These are phyloP conservation scores for Nemoura dubitans DNA, from an alignment of 2,888 invertebrate species.

Conservation along the genomic window DNA sequence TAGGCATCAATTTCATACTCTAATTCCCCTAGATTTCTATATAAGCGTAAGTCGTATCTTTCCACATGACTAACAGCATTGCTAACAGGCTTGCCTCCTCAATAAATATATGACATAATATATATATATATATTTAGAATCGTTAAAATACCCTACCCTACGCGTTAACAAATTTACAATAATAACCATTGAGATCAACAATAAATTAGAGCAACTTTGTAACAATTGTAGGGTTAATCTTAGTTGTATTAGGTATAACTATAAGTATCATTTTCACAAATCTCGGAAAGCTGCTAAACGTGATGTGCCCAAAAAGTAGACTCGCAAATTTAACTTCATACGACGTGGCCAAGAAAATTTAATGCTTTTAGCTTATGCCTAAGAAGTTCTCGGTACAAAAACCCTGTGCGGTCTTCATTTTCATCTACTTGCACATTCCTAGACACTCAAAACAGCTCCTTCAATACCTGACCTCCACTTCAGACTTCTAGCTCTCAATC, in stretches of 20 bases:
- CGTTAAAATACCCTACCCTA: background rate
- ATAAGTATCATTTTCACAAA: background rate
- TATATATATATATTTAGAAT: background rate
- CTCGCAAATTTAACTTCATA: background rate
- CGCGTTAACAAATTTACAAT: slow-evolving; percentile 3
- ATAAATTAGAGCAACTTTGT: slow-evolving; percentile 17
- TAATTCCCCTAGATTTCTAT: background rate
- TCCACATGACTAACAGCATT: background rate
- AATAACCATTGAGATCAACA: slow-evolving; percentile 27
- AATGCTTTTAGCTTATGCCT: background rate
- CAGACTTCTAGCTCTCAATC: background rate
- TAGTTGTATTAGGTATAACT: background rate
- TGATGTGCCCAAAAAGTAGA: background rate
- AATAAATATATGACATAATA: background rate
- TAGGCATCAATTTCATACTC: background rate
- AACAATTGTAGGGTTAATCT: background rate
- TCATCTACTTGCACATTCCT: background rate
- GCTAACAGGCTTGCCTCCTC: background rate
- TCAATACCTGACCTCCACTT: background rate
- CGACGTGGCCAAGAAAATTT: background rate
- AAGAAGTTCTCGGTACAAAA: background rate
- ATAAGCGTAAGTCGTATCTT: background rate
- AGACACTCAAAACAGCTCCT: background rate
- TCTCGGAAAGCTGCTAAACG: background rate
- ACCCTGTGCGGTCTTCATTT: background rate